phyloP scores from a whole-genome alignment of 2,888 invertebrate species.

The Ectemnius cavifrons region DNA sequence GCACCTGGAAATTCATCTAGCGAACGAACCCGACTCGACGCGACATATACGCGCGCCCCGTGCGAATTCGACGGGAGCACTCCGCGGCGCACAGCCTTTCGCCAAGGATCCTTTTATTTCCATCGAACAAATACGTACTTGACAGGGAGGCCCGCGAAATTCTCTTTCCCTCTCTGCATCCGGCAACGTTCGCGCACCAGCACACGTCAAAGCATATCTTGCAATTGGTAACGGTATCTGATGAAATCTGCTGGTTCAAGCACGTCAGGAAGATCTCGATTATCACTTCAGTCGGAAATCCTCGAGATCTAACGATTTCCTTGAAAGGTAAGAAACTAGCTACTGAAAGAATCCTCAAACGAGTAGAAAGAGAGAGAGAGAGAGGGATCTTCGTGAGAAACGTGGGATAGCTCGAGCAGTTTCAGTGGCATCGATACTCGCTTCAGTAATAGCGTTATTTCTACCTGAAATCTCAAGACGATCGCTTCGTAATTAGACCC shows the following conservation, averaged over 20 bases:
- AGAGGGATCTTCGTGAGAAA: neutral
- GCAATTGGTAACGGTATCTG: too few species aligned
- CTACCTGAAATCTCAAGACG: conserved; percentile 29
- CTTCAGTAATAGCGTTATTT: conserved; percentile 16
- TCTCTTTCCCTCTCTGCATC: neutral
- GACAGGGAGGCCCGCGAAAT: neutral
- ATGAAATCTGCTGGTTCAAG: too few species aligned
- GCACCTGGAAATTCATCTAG: conserved; percentile 27
- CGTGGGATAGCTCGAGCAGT: neutral
- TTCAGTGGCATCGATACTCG: neutral
- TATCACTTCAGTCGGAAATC: neutral
- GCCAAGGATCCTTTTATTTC: neutral
- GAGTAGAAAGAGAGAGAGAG: neutral
- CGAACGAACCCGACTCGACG: neutral
- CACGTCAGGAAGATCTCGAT: too few species aligned
- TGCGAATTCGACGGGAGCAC: conserved; percentile 19
- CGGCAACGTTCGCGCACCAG: too few species aligned
- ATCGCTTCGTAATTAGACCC: conserved; percentile 30
- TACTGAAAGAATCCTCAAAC: too few species aligned
- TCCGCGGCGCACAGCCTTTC: conserved; percentile 9
- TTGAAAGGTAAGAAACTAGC: neutral
- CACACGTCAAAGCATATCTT: too few species aligned
- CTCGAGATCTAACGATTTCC: neutral
- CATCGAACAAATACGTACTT: neutral
- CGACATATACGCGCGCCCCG: conserved; percentile 6